Evolutionary conservation across 2,888 invertebrate genomes (phyloP).

Genomic region (Drosophila quinaria): DNA sequence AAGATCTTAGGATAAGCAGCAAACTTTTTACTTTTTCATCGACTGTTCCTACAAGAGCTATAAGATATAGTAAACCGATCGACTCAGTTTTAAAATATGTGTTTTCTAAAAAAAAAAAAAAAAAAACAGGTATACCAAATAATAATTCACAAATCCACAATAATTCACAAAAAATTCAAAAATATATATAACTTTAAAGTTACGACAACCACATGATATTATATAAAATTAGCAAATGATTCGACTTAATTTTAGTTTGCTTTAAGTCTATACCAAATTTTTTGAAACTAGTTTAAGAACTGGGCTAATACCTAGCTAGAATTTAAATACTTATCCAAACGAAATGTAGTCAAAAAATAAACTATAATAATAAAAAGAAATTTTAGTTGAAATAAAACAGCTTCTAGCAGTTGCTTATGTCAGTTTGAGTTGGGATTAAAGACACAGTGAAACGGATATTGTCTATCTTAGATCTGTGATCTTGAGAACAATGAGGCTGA

Average conservation of each 20-base stretch:
- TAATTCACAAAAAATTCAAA: too few relatives aligned
- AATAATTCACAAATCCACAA: too few relatives aligned
- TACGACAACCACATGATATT: not conserved
- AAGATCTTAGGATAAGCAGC: too few relatives aligned
- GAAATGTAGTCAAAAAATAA: not conserved
- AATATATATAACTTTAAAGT: too few relatives aligned
- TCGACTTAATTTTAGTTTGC: not conserved
- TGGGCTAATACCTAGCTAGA: not conserved
- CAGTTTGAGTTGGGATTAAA: conserved; percentile 26
- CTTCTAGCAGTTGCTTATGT: conserved; percentile 21
- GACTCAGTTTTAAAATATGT: too few relatives aligned
- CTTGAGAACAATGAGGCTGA: conserved; percentile 9
- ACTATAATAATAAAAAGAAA: not conserved
- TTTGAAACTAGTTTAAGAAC: not conserved
- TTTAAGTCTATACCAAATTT: not conserved
- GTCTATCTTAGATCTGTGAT: conserved; percentile 7
- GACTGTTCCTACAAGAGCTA: too few relatives aligned
- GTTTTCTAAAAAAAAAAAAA: too few relatives aligned
- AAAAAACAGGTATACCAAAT: too few relatives aligned
- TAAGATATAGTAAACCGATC: too few relatives aligned
- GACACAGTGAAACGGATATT: conserved; percentile 6
- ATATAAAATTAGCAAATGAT: not conserved
- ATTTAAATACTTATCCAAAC: not conserved
- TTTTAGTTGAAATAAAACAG: conserved; percentile 1
- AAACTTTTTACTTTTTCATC: too few relatives aligned